Base-by-base conservation (phyloP, 2,888 invertebrate genomes). In the Pristionchus mayeri region DNA sequence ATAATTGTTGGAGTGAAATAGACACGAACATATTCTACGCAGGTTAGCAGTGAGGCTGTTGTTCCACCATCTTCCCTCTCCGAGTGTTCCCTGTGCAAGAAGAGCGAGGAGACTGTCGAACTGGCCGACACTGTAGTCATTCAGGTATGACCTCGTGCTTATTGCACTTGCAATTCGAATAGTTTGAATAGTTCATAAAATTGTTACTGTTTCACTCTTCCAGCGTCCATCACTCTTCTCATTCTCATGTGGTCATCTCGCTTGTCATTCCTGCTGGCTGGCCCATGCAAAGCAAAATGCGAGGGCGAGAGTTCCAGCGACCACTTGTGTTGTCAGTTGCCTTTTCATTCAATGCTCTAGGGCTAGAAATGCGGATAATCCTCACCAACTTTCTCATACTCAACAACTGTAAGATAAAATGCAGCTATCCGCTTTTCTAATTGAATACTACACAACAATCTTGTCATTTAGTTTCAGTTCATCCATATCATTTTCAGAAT, bases 221-320 rank as follows among this genome's bases (percentile, higher is more conserved):
- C 63, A 63, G 63, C 63, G 21, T 63, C 63, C 63, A 18, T n/a
- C 16, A 34, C 63, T 63, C 34, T 63, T 63, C 34, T 63, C 63
- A 1, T 34, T 63, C 63, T 34, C 30, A 3, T 63, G 63, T 63
- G 63, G 63, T 63, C 63, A 63, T 34, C 16, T 63, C 34, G 63
- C 63, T 34, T 63, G 63, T 27, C 63, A 34, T 34, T 63, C 63
- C 3, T 63, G 63, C 18, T 63, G 63, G 63, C 30, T 63, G 13
- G 63, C 30, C 16, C 63, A 63, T 0, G 63, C 30, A 11, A 63
- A 34, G 34, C 63, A 63, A 18, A 63, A 63, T 34, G 63, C 63
- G 16, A 63, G 63, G 21, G 63, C 63, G 13, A 27, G 30, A 27
- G 18, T n/a, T 16, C 30, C 63, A 18, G 11, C 63, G 1, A 34